These are phyloP conservation scores for Nomia melanderi DNA, from an alignment of 1,140 invertebrate genomes.

Conservation along the genomic window DNA sequence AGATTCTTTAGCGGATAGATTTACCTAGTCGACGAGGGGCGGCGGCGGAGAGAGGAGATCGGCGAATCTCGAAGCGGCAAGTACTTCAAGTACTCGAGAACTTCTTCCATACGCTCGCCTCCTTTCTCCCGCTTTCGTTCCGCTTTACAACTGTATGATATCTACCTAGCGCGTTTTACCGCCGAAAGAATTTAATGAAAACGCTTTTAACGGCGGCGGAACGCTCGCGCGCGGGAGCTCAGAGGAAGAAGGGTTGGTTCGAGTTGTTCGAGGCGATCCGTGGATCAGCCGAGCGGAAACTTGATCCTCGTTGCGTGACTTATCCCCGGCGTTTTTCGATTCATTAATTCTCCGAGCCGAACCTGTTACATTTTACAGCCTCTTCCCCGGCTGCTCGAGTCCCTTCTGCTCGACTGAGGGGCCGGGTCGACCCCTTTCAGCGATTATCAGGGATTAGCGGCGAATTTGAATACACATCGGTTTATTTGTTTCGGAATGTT, in stretches of 20 bases:
- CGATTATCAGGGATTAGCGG: background rate
- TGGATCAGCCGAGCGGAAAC: constrained; percentile 16
- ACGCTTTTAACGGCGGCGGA: constrained; percentile 43
- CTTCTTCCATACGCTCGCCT: constrained; percentile 49
- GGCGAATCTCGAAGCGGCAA: constrained; percentile 58
- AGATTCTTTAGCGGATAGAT: constrained; percentile 55
- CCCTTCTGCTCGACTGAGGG: background rate
- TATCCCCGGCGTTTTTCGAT: constrained; percentile 8
- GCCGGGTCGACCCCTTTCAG: no score
- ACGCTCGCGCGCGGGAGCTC: no score
- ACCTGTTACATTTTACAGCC: background rate
- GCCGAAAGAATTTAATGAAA: constrained; percentile 57
- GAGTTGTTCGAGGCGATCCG: constrained; percentile 19
- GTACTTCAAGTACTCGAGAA: constrained; percentile 61
- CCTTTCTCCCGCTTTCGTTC: background rate
- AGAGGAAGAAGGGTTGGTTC: background rate
- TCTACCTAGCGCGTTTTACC: constrained; percentile 4
- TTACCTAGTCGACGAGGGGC: constrained; percentile 50
- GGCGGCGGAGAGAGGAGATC: no score
- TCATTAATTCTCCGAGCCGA: constrained; percentile 33
- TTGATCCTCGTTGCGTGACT: constrained; percentile 28
- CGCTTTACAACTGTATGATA: constrained; percentile 9
- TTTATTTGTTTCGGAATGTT: background rate
- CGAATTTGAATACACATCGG: background rate
- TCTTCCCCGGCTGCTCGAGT: background rate